Percentiles rank a stretch among this genome's conserved stretches.
Conservation (phyloP, 2,113 vertebrate species). For the Pituophis catenifer region DNA sequence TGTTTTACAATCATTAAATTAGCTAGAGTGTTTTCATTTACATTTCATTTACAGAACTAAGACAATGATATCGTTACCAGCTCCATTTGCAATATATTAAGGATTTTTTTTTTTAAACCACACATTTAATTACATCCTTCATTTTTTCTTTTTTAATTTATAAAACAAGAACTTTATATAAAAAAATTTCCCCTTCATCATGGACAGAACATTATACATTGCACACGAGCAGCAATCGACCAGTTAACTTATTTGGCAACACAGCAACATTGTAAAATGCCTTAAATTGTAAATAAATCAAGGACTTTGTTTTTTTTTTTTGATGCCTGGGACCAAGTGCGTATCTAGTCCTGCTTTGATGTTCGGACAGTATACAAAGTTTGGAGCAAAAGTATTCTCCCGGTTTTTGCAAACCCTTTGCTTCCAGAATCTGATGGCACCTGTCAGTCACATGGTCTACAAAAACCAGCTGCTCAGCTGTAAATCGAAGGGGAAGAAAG, state of each 20-base stretch:
- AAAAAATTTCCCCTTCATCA: conserved; percentile 71
- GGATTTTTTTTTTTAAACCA: conserved; percentile 64
- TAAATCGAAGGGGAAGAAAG: conserved; percentile 27
- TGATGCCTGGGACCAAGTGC: conserved; percentile 55
- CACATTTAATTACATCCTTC: conserved; percentile 70
- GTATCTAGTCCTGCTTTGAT: conserved; percentile 24
- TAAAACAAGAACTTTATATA: conserved; percentile 76
- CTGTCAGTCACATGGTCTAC: conserved; percentile 1
- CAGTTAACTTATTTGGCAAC: conserved; percentile 71
- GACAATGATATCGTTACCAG: conserved; percentile 68
- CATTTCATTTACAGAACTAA: conserved; percentile 65
- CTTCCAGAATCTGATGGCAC: conserved; percentile 42
- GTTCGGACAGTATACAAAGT: conserved; percentile 54
- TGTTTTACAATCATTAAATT: conserved; percentile 73
- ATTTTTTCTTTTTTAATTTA: conserved; percentile 74
- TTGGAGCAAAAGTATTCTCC: conserved; percentile 9
- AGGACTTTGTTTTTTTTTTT: conserved; percentile 41
- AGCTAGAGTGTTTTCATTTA: conserved; percentile 69
- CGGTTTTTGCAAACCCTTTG: conserved; percentile 17
- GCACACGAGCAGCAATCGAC: conserved; percentile 65
- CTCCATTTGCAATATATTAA: conserved; percentile 65
- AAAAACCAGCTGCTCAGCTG: conserved; percentile 48
- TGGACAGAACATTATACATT: conserved; percentile 66
- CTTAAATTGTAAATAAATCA: conserved; percentile 54
- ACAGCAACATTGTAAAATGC: conserved; percentile 57